These are phyloP conservation scores for Haplochromis vanheusdeni DNA, from an alignment of 2,113 vertebrate species.

Conservation along the genomic window DNA sequence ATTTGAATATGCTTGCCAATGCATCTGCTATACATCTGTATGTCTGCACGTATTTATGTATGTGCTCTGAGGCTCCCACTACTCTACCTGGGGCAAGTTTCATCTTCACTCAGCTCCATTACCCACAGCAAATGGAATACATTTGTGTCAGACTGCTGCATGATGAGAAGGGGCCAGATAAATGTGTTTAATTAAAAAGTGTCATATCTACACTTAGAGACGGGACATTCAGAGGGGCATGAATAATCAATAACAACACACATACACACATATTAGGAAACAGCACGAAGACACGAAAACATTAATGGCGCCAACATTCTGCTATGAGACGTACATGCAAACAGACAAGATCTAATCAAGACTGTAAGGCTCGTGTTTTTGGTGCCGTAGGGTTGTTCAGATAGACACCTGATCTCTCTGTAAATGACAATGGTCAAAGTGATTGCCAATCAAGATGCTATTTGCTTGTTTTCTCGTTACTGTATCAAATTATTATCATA, in stretches of 20 bases:
- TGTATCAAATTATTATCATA: background rate
- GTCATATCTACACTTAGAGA: constrained; percentile 74
- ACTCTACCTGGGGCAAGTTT: constrained; percentile 34
- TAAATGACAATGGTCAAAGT: background rate
- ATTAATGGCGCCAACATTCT: background rate
- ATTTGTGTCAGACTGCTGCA: constrained; percentile 67
- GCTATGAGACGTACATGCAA: background rate
- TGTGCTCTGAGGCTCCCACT: background rate
- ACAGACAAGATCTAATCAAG: background rate
- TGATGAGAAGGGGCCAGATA: constrained; percentile 62
- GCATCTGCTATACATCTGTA: background rate
- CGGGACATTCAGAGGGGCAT: constrained; percentile 50
- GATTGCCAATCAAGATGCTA: background rate
- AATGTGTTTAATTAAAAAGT: constrained; percentile 78
- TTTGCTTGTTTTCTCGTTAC: background rate
- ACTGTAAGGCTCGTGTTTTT: background rate
- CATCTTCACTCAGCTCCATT: constrained; percentile 64
- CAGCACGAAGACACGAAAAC: background rate
- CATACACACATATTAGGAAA: background rate
- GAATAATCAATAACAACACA: constrained; percentile 66
- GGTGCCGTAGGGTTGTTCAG: background rate
- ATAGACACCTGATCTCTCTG: background rate
- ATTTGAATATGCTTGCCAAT: background rate
- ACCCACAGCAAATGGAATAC: constrained; percentile 70
- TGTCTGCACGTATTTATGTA: constrained; percentile 11